Conservation (phyloP, 2,888 invertebrate species). For the Leucophenga maculata region DNA sequence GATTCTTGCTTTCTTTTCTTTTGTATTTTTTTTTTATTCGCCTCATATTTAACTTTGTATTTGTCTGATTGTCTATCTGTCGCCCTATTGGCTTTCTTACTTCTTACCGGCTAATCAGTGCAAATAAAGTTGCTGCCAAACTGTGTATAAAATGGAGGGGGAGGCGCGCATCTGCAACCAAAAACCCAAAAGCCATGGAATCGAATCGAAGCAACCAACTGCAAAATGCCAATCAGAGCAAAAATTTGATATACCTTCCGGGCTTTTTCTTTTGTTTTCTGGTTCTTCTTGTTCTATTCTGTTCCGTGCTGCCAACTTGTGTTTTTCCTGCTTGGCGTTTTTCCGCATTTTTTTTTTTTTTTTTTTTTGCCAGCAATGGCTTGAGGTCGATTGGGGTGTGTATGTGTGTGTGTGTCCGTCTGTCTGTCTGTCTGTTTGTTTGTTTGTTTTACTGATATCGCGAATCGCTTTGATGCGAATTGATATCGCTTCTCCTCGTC, state of each 20-base stretch:
- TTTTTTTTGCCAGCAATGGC: too few relatives aligned
- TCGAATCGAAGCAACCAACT: constrained; percentile 17
- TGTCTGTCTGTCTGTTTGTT: not conserved
- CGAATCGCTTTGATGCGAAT: not conserved
- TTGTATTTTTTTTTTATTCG: not conserved
- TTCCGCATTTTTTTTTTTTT: too few relatives aligned
- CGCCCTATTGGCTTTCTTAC: not conserved
- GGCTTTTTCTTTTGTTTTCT: constrained; percentile 28
- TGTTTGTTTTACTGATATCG: not conserved
- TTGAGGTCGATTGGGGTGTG: not conserved
- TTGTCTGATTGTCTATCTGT: constrained; percentile 8
- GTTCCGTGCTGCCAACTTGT: not conserved
- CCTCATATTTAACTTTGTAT: too few relatives aligned
- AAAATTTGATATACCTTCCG: constrained; percentile 64
- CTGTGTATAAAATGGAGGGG: not conserved
- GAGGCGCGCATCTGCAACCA: constrained; percentile 33
- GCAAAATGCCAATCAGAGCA: constrained; percentile 24
- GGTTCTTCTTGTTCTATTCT: not conserved
- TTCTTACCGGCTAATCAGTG: constrained; percentile 1
- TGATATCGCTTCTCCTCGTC: not conserved
- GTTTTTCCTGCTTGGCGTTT: not conserved
- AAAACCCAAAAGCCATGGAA: constrained; percentile 25
- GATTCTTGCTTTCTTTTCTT: constrained; percentile 27
- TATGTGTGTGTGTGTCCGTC: not conserved
- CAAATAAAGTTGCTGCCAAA: not conserved